Conservation (phyloP, 2,888 invertebrate genomes). For the Pelosia muscerda region DNA sequence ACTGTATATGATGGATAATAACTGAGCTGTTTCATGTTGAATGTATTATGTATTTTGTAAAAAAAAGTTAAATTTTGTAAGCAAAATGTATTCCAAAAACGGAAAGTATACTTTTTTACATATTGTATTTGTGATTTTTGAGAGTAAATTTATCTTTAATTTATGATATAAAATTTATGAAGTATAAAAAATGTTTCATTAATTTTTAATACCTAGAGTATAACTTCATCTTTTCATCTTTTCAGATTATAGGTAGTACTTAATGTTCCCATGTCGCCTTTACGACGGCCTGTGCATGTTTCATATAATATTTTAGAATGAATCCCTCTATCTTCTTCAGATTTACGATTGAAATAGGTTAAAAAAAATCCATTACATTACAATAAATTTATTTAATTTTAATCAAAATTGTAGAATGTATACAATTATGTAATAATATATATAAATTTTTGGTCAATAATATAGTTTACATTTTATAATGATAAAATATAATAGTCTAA, state of each 20-base stretch:
- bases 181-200: background rate
- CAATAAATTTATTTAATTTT: constrained; percentile 66
- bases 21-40: too few species aligned
- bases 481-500: constrained; percentile 45
- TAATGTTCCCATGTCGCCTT: background rate
- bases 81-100: too few species aligned
- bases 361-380: constrained; percentile 11
- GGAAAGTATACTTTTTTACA: too few species aligned
- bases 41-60: too few species aligned
- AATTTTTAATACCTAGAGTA: too few species aligned
- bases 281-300: too few species aligned
- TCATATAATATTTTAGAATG: too few species aligned
- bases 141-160: background rate
- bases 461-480: constrained; percentile 53
- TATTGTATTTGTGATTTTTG: background rate
- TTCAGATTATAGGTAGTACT: too few species aligned
- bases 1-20: too few species aligned
- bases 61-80: too few species aligned
- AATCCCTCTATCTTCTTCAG: background rate
- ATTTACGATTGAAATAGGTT: too few species aligned
- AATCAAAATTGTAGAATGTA: constrained; percentile 61
- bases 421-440: constrained; percentile 50
- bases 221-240: too few species aligned
- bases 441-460: constrained; percentile 66
- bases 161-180: background rate